These are phyloP conservation scores for Panorpa germanica DNA, from an alignment of 2,888 invertebrate species.

Conservation along the genomic window DNA sequence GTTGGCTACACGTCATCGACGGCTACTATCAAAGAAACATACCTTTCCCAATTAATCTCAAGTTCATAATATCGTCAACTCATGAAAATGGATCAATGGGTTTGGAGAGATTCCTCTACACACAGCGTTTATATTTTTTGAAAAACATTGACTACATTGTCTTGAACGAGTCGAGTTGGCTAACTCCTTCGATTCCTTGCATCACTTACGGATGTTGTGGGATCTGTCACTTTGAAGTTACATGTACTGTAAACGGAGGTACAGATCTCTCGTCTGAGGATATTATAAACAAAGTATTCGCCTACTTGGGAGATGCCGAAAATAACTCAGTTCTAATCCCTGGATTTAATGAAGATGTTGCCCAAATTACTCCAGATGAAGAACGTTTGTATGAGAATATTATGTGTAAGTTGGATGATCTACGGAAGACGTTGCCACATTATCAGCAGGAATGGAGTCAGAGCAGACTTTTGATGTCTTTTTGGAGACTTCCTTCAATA, in stretches of 20 bases:
- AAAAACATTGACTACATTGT: constrained; percentile 21
- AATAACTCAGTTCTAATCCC: constrained; percentile 18
- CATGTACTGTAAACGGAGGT: constrained; percentile 10
- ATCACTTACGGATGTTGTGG: constrained; percentile 25
- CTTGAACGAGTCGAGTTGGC: constrained; percentile 24
- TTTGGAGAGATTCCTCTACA: constrained; percentile 19
- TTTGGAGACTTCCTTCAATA: constrained; percentile 24
- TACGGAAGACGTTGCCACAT: constrained; percentile 16
- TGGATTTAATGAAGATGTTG: constrained; percentile 22
- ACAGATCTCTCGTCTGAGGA: constrained; percentile 1
- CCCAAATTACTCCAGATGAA: constrained; percentile 26
- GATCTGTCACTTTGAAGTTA: constrained; percentile 15
- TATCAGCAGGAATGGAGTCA: constrained; percentile 21
- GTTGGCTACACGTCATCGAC: constrained; percentile 24
- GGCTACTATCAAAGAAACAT: constrained; percentile 19
- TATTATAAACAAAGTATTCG: background rate
- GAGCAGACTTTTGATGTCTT: constrained; percentile 23
- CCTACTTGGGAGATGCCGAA: background rate
- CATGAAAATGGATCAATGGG: constrained; percentile 21
- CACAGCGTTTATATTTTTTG: constrained; percentile 16
- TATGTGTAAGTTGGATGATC: constrained; percentile 7
- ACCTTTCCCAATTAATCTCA: constrained; percentile 24
- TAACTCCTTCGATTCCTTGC: constrained; percentile 25
- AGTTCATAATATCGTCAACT: constrained; percentile 25
- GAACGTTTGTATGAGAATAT: constrained; percentile 23